Evolutionary conservation across 53 echinoderm and acorn worm species (phyloP), one percentile per base, ranked within the genome.

Genomic region (Echinometra lucunter): DNA sequence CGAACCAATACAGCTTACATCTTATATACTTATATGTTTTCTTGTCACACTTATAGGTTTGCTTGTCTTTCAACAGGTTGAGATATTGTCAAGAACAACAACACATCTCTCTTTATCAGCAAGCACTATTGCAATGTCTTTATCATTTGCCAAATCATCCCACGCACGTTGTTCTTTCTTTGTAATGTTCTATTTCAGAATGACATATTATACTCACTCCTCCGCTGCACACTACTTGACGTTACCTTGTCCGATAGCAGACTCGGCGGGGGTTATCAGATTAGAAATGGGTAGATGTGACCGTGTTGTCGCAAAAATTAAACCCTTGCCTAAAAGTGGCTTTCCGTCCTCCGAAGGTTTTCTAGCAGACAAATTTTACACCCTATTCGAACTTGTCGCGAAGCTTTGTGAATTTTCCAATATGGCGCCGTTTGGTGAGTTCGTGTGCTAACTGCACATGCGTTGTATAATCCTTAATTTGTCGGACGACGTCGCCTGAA

Each of bases 41-140:
- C n/a, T n/a, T n/a, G n/a, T n/a, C n/a, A 30, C 32, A 2, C 7
- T 30, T 69, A 58, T 58, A 58, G 21, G 21, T 58, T 19, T 58
- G 8, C 58, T 58, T 58, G 21, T 58, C 58, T 58, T 58, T 58
- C 58, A 58, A 44, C 55, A 56, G 4, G 57, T 89, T 28, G 6
- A 55, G 27, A 25, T 58, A 55, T 69, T 92, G 47, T 92, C 67
- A 19, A 66, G 92, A 2, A 92, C 66, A 16, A 92, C 92, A 2
- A 66, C 92, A 45, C 92, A 92, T 66, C 74, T 92, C 23, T 47
- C 92, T 66, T 92, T 92, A 28, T 92, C 74, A 34, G 92, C 92
- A 56, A 35, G 66, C 4, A 92, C 67, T 28, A 92, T 92, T 19
- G 38, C 74, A 69, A 92, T 92, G 74, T 92, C 67, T 21, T 92